phyloP scores from a whole-genome alignment of 2,888 invertebrate genomes.

The Eumacrocentrus americanus region DNA sequence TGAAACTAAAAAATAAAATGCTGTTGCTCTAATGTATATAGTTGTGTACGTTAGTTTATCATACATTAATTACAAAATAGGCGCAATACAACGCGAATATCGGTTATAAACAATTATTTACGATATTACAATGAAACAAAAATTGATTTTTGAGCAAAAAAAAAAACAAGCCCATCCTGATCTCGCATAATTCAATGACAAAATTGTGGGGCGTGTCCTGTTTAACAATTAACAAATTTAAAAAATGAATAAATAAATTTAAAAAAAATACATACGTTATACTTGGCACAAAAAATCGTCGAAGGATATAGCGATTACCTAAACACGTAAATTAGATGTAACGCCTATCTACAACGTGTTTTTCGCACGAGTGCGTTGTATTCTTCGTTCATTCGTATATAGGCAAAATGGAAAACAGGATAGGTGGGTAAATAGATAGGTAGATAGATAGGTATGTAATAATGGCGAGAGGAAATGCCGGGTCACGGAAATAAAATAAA shows the following conservation, averaged over 20 bases:
- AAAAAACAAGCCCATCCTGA: conserved; percentile 5
- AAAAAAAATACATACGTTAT: conserved; percentile 26
- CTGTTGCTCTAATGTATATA: conserved; percentile 55
- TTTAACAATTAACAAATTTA: conserved; percentile 10
- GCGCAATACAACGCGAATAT: conserved; percentile 21
- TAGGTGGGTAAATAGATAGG: conserved; percentile 39
- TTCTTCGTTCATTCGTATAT: conserved; percentile 35
- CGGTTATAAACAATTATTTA: conserved; percentile 11
- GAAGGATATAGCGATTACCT: conserved; percentile 13
- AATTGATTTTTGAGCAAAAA: no score
- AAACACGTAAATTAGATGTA: conserved; percentile 21
- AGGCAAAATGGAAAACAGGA: conserved; percentile 27
- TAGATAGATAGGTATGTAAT: conserved; percentile 41
- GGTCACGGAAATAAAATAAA: conserved; percentile 21
- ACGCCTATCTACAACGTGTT: conserved; percentile 13
- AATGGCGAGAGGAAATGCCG: conserved; percentile 32
- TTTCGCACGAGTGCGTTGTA: conserved; percentile 28
- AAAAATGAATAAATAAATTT: conserved; percentile 11
- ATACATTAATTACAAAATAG: conserved; percentile 28
- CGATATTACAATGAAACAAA: conserved; percentile 24
- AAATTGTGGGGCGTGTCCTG: conserved; percentile 7
- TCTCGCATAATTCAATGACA: not conserved
- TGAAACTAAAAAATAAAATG: conserved; percentile 34
- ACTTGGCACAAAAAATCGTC: conserved; percentile 26
- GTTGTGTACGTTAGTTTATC: conserved; percentile 46